Percentiles rank a stretch among this genome's conserved stretches.
phyloP scores from a whole-genome alignment of 2,888 invertebrate genomes.

The Pseudococcus jackbeardsleyi region DNA sequence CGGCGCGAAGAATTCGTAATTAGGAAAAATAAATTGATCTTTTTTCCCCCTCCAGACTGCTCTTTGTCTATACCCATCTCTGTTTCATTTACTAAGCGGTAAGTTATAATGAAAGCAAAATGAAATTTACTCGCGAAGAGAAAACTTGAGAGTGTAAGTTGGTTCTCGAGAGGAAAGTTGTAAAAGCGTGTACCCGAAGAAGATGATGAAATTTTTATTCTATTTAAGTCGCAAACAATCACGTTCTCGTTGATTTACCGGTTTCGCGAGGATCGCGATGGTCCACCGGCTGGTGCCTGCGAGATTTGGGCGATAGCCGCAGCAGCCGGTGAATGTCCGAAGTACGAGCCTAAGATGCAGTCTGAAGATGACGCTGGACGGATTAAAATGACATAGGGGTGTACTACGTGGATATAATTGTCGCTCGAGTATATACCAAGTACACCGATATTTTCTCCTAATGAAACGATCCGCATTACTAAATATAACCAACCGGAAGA shows the following conservation, averaged over 20 bases:
- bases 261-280: neutral
- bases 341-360: too few species aligned
- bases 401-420: neutral
- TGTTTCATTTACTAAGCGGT: neutral
- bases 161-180: conserved; percentile 32
- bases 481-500: conserved; percentile 29
- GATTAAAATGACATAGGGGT: neutral
- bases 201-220: conserved; percentile 41
- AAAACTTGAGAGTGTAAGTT: conserved; percentile 19
- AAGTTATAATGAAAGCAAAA: conserved; percentile 18
- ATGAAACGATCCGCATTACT: neutral
- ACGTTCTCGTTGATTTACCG: conserved; percentile 22
- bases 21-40: conserved; percentile 13
- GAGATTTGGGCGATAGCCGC: neutral
- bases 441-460: conserved; percentile 40
- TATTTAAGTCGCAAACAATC: conserved; percentile 32
- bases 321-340: neutral
- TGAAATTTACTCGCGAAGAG: conserved; percentile 32
- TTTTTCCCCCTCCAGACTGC: neutral
- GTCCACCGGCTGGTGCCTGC: neutral
- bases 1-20: neutral
- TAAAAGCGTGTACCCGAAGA: conserved; percentile 26
- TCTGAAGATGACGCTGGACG: neutral
- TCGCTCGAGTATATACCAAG: neutral
- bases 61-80: neutral